phyloP scores from a whole-genome alignment of 2,797 vertebrate species.

The Danio jaintianensis region DNA sequence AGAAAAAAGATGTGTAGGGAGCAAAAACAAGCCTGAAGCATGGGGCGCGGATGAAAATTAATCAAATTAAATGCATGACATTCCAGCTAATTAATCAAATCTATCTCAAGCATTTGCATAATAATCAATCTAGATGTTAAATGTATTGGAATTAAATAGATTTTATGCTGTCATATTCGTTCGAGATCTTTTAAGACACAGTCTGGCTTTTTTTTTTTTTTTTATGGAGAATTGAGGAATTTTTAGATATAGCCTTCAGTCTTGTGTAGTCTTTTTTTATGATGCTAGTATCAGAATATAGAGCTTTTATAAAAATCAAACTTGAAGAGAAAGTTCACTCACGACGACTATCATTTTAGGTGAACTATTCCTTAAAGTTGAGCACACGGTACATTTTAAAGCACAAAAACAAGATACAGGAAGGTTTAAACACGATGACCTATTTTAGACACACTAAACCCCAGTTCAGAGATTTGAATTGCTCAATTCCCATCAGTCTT shows the following conservation, averaged over 20 bases:
- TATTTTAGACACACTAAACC: conserved; percentile 33
- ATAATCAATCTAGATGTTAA: conserved; percentile 2
- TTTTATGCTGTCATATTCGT: conserved; percentile 44
- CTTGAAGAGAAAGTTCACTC: background rate
- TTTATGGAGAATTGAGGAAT: conserved; percentile 12
- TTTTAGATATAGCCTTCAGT: background rate
- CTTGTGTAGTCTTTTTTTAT: background rate
- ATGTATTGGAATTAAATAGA: background rate
- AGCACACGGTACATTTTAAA: conserved; percentile 31
- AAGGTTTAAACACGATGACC: conserved; percentile 27
- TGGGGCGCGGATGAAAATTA: background rate
- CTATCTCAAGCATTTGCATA: background rate
- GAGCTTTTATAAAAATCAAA: conserved; percentile 16
- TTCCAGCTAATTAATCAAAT: background rate
- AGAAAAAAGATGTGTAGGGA: conserved; percentile 23
- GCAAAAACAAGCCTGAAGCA: conserved; percentile 26
- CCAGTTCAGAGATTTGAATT: conserved; percentile 37
- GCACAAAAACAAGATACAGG: conserved; percentile 16
- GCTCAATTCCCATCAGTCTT: conserved; percentile 47
- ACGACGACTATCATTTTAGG: background rate
- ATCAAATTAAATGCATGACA: conserved; percentile 19
- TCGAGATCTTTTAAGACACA: conserved; percentile 27
- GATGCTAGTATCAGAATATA: conserved; percentile 24
- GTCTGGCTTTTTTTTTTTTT: background rate
- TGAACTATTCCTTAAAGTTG: conserved; percentile 9